A percentile compares a stretch with the other conserved stretches of the same genome.
Conservation (phyloP, 92 coral and sea anemone species). For the Bergia puertoricense region DNA sequence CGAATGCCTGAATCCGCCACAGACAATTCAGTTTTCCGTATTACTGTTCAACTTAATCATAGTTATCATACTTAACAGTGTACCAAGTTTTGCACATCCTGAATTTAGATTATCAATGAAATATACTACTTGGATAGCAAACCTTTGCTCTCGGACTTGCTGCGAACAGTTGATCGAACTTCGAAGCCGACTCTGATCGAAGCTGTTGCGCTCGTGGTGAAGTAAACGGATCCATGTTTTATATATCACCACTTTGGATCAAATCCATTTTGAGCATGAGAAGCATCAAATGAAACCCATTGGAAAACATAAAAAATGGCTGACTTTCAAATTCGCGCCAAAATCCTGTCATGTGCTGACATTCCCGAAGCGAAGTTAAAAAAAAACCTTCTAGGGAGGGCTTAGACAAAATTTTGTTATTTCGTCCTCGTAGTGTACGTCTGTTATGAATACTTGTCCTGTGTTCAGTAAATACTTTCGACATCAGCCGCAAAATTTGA, state of each 20-base stretch:
- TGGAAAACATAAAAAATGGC: not conserved
- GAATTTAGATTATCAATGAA: too few species aligned
- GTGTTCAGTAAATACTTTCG: not conserved
- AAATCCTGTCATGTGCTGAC: not conserved
- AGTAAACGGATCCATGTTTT: not conserved
- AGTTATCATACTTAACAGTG: too few species aligned
- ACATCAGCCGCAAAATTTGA: not conserved
- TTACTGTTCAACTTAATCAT: too few species aligned
- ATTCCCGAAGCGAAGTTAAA: not conserved
- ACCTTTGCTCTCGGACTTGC: conserved; percentile 94
- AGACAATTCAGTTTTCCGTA: too few species aligned
- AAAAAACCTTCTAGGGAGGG: not conserved
- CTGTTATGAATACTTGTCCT: not conserved
- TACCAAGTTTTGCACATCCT: too few species aligned
- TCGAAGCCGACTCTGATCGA: too few species aligned
- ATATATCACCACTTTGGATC: not conserved
- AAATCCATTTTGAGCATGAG: conserved; percentile 4
- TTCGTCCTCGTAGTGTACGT: not conserved
- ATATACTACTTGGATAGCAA: not conserved
- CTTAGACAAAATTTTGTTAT: not conserved
- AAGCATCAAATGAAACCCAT: not conserved
- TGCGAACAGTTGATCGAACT: conserved; percentile 69
- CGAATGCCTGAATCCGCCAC: too few species aligned
- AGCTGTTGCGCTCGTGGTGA: not conserved
- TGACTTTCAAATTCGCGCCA: conserved; percentile 29